Base-by-base conservation (phyloP, 2,888 invertebrate genomes). In the Andrena dorsata region DNA sequence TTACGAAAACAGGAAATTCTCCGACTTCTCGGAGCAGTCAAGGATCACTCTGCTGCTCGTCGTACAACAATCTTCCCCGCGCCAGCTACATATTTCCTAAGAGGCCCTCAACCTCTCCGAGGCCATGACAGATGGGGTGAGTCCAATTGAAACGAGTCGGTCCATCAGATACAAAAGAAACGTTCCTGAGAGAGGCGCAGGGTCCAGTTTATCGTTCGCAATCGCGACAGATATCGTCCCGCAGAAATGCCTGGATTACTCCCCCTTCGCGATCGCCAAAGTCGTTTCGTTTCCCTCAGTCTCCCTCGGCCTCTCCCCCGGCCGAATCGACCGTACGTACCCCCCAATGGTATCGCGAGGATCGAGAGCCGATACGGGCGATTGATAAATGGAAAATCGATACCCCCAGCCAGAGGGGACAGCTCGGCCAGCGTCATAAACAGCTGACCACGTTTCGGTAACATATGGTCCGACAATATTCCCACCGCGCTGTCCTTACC, bases 381-480 rank as follows among this genome's bases (percentile, higher is more conserved):
- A 86, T 88, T 88, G 88, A 88, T 82, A 85, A 88, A 88, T 88
- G 86, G 85, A 64, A 76, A 75, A 86, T 81, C 80, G 82, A 78
- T 83, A 61, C 61, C 6, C 74, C 58, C 7, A 26, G 35, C 28
- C 41, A 61, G 63, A 41, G 53, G 72, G 61, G 70, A 80, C 75
- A 56, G 63, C 71, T 51, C 23, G 51, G 64, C 63, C 65, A 47
- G 68, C 84, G 86, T 88, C 88, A 79, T 76, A 69, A 86, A 85
- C 88, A 88, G 88, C 88, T 88, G 87, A 88, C 88, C 86, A 84
- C 82, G 78, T 86, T 88, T 82, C 56, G 88, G 88, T 79, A 88
- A 88, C 88, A 86, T 84, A 88, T 88, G 88, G 88, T 69, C 76
- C 64, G 28, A 88, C 88, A 86, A 84, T 88, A 86, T 88, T 88